A percentile compares a stretch with the other conserved stretches of the same genome.
phyloP scores from a whole-genome alignment of 2,888 invertebrate genomes.

The Cataglyphis livida region DNA sequence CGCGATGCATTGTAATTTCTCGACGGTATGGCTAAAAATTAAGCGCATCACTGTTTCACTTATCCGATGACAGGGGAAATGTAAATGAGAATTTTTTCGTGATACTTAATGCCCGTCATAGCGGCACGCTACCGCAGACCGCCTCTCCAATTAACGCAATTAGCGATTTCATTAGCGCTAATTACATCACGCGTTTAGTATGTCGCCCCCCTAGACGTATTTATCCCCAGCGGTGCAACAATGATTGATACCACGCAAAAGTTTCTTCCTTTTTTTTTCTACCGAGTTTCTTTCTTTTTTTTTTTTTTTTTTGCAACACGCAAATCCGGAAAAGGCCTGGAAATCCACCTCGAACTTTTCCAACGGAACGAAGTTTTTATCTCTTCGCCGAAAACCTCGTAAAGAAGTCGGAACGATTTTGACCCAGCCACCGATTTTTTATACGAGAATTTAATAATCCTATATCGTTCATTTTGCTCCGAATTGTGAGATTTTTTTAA shows the following conservation, averaged over 20 bases:
- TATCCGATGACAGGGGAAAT: constrained; percentile 13
- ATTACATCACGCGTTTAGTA: constrained; percentile 57
- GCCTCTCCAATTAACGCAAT: constrained; percentile 50
- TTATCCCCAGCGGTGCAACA: background rate
- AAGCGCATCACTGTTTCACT: background rate
- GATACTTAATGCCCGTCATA: background rate
- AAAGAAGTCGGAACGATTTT: constrained; percentile 59
- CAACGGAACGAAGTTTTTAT: constrained; percentile 56
- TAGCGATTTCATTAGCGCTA: constrained; percentile 57
- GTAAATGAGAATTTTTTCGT: constrained; percentile 25
- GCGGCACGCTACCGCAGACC: constrained; percentile 24
- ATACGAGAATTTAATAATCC: constrained; percentile 55
- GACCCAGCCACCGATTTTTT: constrained; percentile 43
- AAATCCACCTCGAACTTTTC: constrained; percentile 55
- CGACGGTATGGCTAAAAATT: constrained; percentile 26
- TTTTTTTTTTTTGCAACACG: constrained; percentile 7
- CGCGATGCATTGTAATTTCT: constrained; percentile 25
- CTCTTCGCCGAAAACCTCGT: constrained; percentile 58
- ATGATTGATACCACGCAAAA: constrained; percentile 12
- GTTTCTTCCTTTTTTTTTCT: background rate
- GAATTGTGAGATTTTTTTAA: background rate
- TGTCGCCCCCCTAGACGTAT: constrained; percentile 7
- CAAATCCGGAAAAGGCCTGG: constrained; percentile 34
- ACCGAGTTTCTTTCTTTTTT: background rate
- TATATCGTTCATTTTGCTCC: constrained; percentile 44